phyloP scores from a whole-genome alignment of 2,888 invertebrate genomes.

The Dryobota labecula region DNA sequence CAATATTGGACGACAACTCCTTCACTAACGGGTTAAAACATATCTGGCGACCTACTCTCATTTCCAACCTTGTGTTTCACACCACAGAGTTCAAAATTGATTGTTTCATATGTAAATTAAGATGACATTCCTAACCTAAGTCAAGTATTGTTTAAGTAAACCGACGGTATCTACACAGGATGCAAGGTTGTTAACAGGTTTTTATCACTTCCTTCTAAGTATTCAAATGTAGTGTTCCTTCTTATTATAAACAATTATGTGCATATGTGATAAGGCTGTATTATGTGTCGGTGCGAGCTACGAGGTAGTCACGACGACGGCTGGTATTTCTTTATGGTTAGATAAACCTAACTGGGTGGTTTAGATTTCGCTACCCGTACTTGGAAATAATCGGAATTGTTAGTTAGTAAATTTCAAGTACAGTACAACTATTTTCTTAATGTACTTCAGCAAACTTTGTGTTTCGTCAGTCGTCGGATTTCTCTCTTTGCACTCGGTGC shows the following conservation, averaged over 20 bases:
- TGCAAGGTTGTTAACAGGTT: conserved; percentile 76
- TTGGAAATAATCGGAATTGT: no score
- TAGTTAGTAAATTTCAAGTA: no score
- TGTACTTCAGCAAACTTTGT: no score
- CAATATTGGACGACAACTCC: conserved; percentile 63
- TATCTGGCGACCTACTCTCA: conserved; percentile 12
- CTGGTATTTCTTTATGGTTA: conserved; percentile 36
- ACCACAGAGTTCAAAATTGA: conserved; percentile 28
- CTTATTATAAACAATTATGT: conserved; percentile 70
- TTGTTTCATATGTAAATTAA: conserved; percentile 55
- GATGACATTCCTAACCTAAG: conserved; percentile 73
- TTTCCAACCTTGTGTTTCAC: neutral
- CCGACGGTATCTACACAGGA: conserved; percentile 81
- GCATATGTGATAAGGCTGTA: conserved; percentile 62
- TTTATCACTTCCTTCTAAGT: conserved; percentile 80
- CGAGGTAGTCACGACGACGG: conserved; percentile 47
- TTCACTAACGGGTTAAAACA: conserved; percentile 63
- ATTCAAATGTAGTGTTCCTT: conserved; percentile 70
- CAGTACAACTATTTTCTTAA: no score
- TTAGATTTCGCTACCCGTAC: no score
- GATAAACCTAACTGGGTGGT: conserved; percentile 1
- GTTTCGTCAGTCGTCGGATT: no score
- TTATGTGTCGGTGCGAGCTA: conserved; percentile 38
- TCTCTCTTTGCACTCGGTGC: no score
- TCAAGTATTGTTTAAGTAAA: conserved; percentile 77